Evolutionary conservation across 2,113 vertebrate genomes (phyloP).

Genomic region (Orthonyx spaldingii): DNA sequence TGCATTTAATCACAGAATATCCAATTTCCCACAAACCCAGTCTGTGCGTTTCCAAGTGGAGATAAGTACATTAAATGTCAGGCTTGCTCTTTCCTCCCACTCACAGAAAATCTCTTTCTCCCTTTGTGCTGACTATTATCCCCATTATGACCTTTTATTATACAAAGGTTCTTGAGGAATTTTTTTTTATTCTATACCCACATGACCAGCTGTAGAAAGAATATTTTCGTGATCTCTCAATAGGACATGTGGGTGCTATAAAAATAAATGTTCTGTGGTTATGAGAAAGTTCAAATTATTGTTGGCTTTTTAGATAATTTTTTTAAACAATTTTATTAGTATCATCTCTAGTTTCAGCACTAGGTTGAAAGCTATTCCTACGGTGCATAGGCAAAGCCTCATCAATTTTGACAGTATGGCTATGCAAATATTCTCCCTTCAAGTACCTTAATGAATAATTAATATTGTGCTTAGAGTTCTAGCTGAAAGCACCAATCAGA

Average conservation of each 20-base stretch:
- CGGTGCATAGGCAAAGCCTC: slow-evolving; percentile 47
- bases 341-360: slow-evolving; percentile 57
- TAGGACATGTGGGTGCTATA: slow-evolving; percentile 56
- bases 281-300: slow-evolving; percentile 66
- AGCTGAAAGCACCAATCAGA: slow-evolving; percentile 66
- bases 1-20: background rate
- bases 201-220: slow-evolving; percentile 43
- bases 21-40: background rate
- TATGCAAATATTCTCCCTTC: slow-evolving; percentile 69
- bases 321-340: slow-evolving; percentile 32
- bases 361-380: slow-evolving; percentile 57
- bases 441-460: slow-evolving; percentile 74
- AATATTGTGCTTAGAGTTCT: slow-evolving; percentile 71
- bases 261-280: slow-evolving; percentile 67
- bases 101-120: background rate
- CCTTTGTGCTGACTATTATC: slow-evolving; percentile 47
- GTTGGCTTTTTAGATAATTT: slow-evolving; percentile 31
- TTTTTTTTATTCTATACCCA: slow-evolving; percentile 11
- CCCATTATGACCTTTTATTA: slow-evolving; percentile 67
- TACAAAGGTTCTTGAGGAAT: slow-evolving; percentile 42
- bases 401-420: slow-evolving; percentile 66
- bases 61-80: background rate
- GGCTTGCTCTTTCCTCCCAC: background rate
- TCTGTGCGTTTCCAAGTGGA: background rate
- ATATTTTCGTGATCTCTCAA: slow-evolving; percentile 61